A percentile compares a stretch with the other conserved stretches of the same genome.
These are phyloP conservation scores for Tamandua tetradactyla DNA, from an alignment of 2,797 vertebrate species.

Conservation along the genomic window DNA sequence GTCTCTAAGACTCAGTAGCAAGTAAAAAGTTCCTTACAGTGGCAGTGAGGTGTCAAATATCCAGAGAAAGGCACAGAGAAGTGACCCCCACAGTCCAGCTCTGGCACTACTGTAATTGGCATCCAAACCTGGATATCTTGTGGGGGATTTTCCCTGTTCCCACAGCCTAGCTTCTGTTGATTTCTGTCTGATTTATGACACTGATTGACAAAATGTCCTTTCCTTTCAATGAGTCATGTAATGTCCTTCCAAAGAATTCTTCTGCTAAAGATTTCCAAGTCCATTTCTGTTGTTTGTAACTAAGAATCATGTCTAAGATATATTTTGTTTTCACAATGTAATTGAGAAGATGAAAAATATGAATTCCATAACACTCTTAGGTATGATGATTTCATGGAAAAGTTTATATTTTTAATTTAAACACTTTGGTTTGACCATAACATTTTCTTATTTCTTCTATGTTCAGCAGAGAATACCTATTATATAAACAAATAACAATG, in stretches of 20 bases:
- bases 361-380: neutral
- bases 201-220: neutral
- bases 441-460: neutral
- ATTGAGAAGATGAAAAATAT: neutral
- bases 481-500: neutral
- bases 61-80: neutral
- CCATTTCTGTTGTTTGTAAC: neutral
- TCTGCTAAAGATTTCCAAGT: neutral
- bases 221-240: neutral
- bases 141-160: neutral
- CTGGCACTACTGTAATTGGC: accelerated
- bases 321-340: neutral
- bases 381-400: neutral
- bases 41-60: neutral
- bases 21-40: neutral
- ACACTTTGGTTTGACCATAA: neutral
- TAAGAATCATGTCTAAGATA: neutral
- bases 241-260: neutral
- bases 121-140: neutral
- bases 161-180: neutral
- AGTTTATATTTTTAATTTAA: neutral
- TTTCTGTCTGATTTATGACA: neutral
- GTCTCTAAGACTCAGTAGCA: neutral
- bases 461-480: neutral
- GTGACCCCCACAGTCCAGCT: neutral